phyloP scores from a whole-genome alignment of 2,888 invertebrate genomes.

The Parnassius glacialis region DNA sequence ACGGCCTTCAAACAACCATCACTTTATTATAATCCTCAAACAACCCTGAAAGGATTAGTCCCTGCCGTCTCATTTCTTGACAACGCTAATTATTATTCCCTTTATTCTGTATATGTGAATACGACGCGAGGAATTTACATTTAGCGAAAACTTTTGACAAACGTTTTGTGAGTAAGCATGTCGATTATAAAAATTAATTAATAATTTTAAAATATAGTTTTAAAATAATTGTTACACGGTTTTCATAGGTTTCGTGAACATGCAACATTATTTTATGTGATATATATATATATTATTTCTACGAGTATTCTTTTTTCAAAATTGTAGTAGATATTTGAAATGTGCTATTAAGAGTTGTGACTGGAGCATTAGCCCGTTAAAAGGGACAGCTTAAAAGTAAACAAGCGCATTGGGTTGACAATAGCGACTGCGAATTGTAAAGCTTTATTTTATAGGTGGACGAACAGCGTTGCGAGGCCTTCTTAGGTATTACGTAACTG shows the following conservation, averaged over 20 bases:
- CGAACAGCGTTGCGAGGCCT: neutral
- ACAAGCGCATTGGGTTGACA: conserved; percentile 3
- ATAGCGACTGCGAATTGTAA: conserved; percentile 5
- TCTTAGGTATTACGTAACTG: conserved; percentile 5
- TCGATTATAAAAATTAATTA: too few species aligned
- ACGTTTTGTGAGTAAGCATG: neutral
- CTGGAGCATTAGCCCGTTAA: neutral
- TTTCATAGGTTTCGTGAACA: too few species aligned
- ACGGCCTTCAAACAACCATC: conserved; percentile 40
- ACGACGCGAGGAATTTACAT: neutral
- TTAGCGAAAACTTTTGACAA: neutral
- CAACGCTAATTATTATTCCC: conserved; percentile 31
- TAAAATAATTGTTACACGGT: too few species aligned
- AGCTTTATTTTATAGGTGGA: neutral
- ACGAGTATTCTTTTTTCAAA: too few species aligned
- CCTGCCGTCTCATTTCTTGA: conserved; percentile 36
- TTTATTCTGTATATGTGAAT: neutral
- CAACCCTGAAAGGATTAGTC: conserved; percentile 44
- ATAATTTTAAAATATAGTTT: too few species aligned
- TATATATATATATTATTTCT: too few species aligned
- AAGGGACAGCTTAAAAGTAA: conserved; percentile 15
- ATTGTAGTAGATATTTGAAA: too few species aligned
- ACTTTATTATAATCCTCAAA: conserved; percentile 51
- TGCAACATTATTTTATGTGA: too few species aligned
- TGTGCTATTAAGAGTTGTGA: neutral